Evolutionary conservation across 1,140 invertebrate species (phyloP).

Genomic region (Drosophila quadrilineata): DNA sequence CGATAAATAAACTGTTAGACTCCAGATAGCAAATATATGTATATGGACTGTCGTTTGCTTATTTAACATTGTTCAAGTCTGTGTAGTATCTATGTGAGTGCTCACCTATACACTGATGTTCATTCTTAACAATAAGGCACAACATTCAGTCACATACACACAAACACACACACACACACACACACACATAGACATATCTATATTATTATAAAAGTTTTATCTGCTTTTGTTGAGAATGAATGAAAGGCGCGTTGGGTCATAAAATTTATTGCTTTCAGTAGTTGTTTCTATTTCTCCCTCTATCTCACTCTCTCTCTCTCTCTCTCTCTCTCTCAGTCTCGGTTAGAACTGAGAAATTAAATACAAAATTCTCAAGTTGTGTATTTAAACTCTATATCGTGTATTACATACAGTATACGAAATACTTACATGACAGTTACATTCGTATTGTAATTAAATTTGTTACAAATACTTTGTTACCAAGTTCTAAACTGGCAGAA

Average conservation of each 20-base stretch:
- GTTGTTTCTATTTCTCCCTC: too few species aligned
- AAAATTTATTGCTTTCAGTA: slow-evolving; percentile 65
- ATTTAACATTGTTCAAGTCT: slow-evolving; percentile 2
- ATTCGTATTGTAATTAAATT: too few species aligned
- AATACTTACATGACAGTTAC: too few species aligned
- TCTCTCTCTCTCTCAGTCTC: too few species aligned
- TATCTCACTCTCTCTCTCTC: too few species aligned
- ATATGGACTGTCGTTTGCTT: slow-evolving; percentile 4
- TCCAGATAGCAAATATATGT: slow-evolving; percentile 11
- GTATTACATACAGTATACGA: too few species aligned
- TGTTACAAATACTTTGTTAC: too few species aligned
- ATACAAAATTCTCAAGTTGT: neutral
- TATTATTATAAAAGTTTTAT: slow-evolving; percentile 59
- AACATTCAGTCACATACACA: slow-evolving; percentile 21
- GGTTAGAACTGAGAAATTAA: too few species aligned
- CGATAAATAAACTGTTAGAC: slow-evolving; percentile 18
- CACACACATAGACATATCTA: slow-evolving; percentile 3
- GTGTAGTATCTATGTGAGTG: slow-evolving; percentile 19
- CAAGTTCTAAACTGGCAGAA: too few species aligned
- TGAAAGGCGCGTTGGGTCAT: slow-evolving; percentile 65
- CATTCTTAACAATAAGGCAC: slow-evolving; percentile 69
- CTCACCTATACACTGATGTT: slow-evolving; percentile 29
- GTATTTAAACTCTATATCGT: too few species aligned
- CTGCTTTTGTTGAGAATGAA: slow-evolving; percentile 60
- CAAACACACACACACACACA: neutral